phyloP scores from a whole-genome alignment of 1,140 invertebrate genomes.

The Nomia melanderi region DNA sequence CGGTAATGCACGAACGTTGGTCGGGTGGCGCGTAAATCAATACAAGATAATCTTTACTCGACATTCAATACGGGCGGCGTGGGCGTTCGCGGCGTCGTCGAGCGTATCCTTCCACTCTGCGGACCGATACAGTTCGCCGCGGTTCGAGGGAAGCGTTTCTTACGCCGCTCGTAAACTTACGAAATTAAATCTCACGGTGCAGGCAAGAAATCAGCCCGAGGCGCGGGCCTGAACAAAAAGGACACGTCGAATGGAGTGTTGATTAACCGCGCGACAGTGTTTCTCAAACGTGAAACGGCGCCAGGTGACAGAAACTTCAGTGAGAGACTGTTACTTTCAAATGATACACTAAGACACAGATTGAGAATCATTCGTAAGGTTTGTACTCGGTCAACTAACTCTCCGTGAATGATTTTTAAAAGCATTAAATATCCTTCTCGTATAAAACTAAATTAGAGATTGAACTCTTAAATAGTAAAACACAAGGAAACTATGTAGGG shows the following conservation, averaged over 20 bases:
- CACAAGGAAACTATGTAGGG: too few relatives aligned
- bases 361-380: too few relatives aligned
- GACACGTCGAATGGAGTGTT: conserved; percentile 39
- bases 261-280: conserved; percentile 50
- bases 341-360: too few relatives aligned
- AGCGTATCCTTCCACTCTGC: neutral
- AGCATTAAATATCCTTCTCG: too few relatives aligned
- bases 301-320: too few relatives aligned
- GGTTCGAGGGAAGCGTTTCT: conserved; percentile 1
- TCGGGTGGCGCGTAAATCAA: conserved; percentile 61
- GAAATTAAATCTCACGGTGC: conserved; percentile 51
- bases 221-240: conserved; percentile 50
- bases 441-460: too few relatives aligned
- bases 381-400: too few relatives aligned
- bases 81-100: conserved; percentile 30
- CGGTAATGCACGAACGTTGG: neutral
- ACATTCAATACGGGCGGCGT: conserved; percentile 53
- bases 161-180: conserved; percentile 37
- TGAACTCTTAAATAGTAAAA: too few relatives aligned
- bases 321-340: too few relatives aligned
- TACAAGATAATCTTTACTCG: conserved; percentile 47
- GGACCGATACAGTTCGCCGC: neutral
- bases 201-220: conserved; percentile 47
- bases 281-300: conserved; percentile 34
- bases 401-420: too few relatives aligned